Conservation (phyloP, 1,140 invertebrate species). For the Drosophila mayri region DNA sequence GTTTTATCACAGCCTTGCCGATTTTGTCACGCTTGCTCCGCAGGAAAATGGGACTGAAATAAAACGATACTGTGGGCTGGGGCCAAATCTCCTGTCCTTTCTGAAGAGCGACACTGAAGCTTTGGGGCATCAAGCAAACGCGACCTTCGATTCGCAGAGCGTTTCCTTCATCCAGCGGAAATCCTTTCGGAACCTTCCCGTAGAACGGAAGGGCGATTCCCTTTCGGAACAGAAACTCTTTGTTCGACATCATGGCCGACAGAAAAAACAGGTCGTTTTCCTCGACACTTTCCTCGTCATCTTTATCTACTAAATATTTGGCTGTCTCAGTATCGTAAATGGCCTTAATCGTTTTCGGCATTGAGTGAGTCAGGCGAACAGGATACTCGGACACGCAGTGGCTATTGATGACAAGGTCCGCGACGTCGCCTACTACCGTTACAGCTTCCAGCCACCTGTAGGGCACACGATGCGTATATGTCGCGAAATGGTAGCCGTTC, state of each 20-base stretch:
- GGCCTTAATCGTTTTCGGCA: slow-evolving; percentile 10
- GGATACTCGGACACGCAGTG: slow-evolving; percentile 64
- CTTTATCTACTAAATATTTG: neutral
- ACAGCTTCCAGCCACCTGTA: slow-evolving; percentile 85
- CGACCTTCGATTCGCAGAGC: slow-evolving; percentile 86
- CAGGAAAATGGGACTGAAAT: slow-evolving; percentile 88
- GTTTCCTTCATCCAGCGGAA: slow-evolving; percentile 64
- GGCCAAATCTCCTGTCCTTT: slow-evolving; percentile 87
- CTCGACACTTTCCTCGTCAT: neutral
- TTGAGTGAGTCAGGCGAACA: slow-evolving; percentile 34
- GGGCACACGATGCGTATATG: slow-evolving; percentile 88
- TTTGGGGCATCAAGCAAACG: slow-evolving; percentile 87
- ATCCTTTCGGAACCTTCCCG: slow-evolving; percentile 32
- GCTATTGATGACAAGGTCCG: slow-evolving; percentile 45
- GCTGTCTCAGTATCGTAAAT: neutral
- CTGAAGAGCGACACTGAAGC: slow-evolving; percentile 89
- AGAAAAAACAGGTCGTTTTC: slow-evolving; percentile 21
- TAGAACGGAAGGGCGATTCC: slow-evolving; percentile 53
- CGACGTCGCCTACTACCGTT: slow-evolving; percentile 55
- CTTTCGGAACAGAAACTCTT: neutral
- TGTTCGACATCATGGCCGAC: slow-evolving; percentile 6
- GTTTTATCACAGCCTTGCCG: slow-evolving; percentile 81
- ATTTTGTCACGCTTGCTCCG: slow-evolving; percentile 50
- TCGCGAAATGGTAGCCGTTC: slow-evolving; percentile 89
- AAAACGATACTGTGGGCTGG: slow-evolving; percentile 87